These are phyloP conservation scores for Agelaius phoeniceus DNA, from an alignment of 2,113 vertebrate genomes.

Conservation along the genomic window DNA sequence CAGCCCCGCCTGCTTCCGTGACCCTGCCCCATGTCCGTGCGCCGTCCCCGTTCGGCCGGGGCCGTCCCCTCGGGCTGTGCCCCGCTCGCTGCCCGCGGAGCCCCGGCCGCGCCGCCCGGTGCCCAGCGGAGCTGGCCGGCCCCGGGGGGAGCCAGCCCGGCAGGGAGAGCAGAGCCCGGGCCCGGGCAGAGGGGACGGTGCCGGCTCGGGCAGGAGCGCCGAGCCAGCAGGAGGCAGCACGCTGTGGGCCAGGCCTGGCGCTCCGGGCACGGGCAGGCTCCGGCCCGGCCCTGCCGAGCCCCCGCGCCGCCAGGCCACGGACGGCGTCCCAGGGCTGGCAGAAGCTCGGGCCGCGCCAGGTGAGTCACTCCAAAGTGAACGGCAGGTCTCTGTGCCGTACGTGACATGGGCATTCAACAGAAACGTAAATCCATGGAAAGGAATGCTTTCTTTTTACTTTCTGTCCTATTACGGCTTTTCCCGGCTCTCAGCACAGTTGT, in stretches of 20 bases:
- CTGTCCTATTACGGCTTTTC: neutral
- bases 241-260: rapidly evolving
- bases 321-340: rapidly evolving
- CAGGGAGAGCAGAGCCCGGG: too few species aligned
- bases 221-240: rapidly evolving
- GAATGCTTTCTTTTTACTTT: rapidly evolving
- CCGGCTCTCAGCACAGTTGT: neutral
- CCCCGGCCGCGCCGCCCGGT: neutral
- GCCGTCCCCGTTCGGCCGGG: neutral
- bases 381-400: rapidly evolving
- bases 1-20: too few species aligned
- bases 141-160: neutral
- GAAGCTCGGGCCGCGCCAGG: rapidly evolving
- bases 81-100: neutral
- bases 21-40: rapidly evolving
- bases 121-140: neutral
- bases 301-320: neutral
- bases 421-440: rapidly evolving
- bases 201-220: too few species aligned
- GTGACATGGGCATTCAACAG: rapidly evolving
- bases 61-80: too few species aligned
- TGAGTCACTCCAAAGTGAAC: rapidly evolving
- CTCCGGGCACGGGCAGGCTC: neutral
- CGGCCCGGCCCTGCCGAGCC: neutral
- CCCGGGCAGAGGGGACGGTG: too few species aligned